Conservation (phyloP, 2,888 invertebrate species). For the Coleophora flavipennella region DNA sequence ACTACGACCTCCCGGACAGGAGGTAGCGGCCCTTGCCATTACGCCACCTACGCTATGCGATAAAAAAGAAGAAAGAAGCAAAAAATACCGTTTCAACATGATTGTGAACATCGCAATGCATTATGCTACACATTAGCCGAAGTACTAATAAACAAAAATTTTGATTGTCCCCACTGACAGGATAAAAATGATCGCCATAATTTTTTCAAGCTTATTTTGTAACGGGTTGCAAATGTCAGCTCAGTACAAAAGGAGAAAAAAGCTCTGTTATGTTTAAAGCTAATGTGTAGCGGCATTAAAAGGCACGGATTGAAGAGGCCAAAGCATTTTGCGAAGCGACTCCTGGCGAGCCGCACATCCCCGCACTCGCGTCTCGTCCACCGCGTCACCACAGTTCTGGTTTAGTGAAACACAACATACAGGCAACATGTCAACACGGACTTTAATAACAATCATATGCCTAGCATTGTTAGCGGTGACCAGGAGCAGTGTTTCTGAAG, state of each 20-base stretch:
- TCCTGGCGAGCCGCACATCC: conserved; percentile 59
- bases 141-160: conserved; percentile 30
- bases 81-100: too few relatives aligned
- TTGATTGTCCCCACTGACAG: conserved; percentile 21
- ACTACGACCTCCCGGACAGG: too few relatives aligned
- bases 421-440: conserved; percentile 36
- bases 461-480: conserved; percentile 36
- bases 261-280: conserved; percentile 63
- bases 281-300: conserved; percentile 67
- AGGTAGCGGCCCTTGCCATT: too few relatives aligned
- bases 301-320: conserved; percentile 47
- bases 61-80: too few relatives aligned
- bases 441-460: conserved; percentile 34
- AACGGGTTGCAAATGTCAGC: conserved; percentile 43
- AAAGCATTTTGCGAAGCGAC: conserved; percentile 65
- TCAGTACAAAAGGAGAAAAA: conserved; percentile 58
- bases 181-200: conserved; percentile 40
- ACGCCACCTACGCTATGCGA: too few relatives aligned
- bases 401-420: conserved; percentile 41
- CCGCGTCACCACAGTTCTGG: conserved; percentile 20
- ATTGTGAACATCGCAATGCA: too few relatives aligned
- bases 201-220: conserved; percentile 41
- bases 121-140: conserved; percentile 25
- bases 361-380: conserved; percentile 17
- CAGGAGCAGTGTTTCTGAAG: conserved; percentile 41